Evolutionary conservation across 1,140 invertebrate species (phyloP), one percentile per base, ranked within the genome.

Genomic region (Mamestra configurata): DNA sequence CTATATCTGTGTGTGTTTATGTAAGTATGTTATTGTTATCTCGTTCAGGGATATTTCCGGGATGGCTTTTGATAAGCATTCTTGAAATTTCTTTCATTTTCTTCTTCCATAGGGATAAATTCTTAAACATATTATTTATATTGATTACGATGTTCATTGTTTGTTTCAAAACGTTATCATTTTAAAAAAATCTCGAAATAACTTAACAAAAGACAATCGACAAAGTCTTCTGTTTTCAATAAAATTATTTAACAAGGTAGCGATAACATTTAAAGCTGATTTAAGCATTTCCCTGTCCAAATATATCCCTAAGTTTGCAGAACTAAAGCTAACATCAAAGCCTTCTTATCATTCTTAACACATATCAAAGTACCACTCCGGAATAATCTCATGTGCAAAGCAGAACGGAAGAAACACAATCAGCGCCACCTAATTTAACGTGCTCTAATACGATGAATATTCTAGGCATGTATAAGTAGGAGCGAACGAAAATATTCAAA

Each of bases 401-500:
- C 20, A 75, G 53, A 59, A 27, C 22, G 49, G 35, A 73, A 55
- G 51, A 75, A 59, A 43, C 37, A 75, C 20, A 59, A 75, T 57
- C 27, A 35, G 53, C 6, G 20, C 8, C 24, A 59, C 24, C 37
- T 49, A 64, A 64, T 64, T 66, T 64, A 64, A 64, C 46, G 49
- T 27, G 24, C 40, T 51, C 31, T 22, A 66, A 64, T 66, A 20
- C 24, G 24, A 73, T 40, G 51, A 57, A 73, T 73, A 73, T 73
- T 73, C 71, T 22, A 40, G 4, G 7, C 71, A 24, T 15, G 51
- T 57, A 37, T 43, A 10, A 7, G 7, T 40, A 20, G 15, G 31
- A 51, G 18, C n/a, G 15, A 40, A 53, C 5, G 53, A 46, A 78
- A 78, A 78, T 78, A 78, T 78, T 78, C 64, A 71, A 70, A 70